These are phyloP conservation scores for Madoqua kirkii DNA, from an alignment of 2,113 vertebrate genomes.

Conservation along the genomic window DNA sequence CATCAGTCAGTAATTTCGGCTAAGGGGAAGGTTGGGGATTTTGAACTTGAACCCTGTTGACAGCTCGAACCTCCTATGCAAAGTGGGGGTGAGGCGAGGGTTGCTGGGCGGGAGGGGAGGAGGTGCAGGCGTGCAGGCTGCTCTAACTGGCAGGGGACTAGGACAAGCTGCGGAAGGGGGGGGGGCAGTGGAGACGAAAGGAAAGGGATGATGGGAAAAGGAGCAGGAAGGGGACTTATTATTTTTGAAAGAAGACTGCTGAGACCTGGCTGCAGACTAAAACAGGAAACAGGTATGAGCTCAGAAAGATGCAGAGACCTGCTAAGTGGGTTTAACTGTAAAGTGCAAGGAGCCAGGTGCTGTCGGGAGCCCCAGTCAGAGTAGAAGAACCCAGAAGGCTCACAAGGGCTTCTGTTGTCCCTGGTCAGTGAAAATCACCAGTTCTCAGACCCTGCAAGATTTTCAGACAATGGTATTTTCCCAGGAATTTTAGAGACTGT, in stretches of 20 bases:
- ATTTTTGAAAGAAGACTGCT: neutral
- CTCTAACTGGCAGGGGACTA: neutral
- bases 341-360: neutral
- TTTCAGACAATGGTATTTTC: neutral
- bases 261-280: neutral
- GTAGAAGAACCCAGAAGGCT: neutral
- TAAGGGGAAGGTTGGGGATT: neutral
- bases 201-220: neutral
- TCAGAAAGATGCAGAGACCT: neutral
- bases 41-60: neutral
- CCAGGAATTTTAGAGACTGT: neutral
- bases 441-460: neutral
- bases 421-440: neutral
- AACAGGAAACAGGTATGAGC: neutral
- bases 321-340: neutral
- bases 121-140: neutral
- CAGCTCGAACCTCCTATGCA: neutral
- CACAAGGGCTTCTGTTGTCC: neutral
- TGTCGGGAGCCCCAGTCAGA: neutral
- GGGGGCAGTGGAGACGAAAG: neutral
- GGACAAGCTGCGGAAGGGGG: neutral
- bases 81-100: neutral
- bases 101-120: neutral
- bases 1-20: neutral
- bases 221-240: neutral